Evolutionary conservation across 2,888 invertebrate genomes (phyloP).

Genomic region (Lymantria monacha): DNA sequence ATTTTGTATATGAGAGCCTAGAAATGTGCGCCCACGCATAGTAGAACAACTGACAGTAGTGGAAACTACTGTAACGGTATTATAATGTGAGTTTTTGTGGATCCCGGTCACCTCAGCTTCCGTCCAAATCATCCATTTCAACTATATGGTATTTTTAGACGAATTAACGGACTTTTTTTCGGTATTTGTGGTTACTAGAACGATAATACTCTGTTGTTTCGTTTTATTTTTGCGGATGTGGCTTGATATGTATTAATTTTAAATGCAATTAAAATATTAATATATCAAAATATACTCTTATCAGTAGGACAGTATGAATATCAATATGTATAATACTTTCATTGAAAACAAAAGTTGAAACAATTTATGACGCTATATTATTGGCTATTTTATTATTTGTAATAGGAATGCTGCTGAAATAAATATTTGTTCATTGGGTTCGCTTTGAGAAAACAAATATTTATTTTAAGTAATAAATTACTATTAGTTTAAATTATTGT

Average conservation of each 20-base stretch:
- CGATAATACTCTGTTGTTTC: background rate
- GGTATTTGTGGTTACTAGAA: constrained; percentile 1
- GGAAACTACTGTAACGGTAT: constrained; percentile 39
- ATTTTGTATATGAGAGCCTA: constrained; percentile 4
- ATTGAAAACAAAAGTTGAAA: too few species aligned
- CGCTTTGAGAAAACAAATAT: too few species aligned
- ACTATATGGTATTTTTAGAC: constrained; percentile 17
- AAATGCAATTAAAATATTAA: too few species aligned
- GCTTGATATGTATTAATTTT: background rate
- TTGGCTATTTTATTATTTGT: too few species aligned
- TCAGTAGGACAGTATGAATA: too few species aligned
- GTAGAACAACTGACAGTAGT: constrained; percentile 28
- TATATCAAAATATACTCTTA: too few species aligned
- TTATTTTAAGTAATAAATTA: too few species aligned
- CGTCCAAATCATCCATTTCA: constrained; percentile 18
- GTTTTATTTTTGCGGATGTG: background rate
- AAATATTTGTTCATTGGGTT: too few species aligned
- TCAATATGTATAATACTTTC: too few species aligned
- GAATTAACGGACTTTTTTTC: constrained; percentile 12
- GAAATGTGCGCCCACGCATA: constrained; percentile 29
- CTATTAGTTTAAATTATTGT: too few species aligned
- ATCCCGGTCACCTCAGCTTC: constrained; percentile 12
- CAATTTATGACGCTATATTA: too few species aligned
- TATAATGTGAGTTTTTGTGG: constrained; percentile 25
- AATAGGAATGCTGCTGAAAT: too few species aligned